Evolutionary conservation across 2,888 invertebrate species (phyloP), one percentile per base, ranked within the genome.

Genomic region (Fragum sueziense): DNA sequence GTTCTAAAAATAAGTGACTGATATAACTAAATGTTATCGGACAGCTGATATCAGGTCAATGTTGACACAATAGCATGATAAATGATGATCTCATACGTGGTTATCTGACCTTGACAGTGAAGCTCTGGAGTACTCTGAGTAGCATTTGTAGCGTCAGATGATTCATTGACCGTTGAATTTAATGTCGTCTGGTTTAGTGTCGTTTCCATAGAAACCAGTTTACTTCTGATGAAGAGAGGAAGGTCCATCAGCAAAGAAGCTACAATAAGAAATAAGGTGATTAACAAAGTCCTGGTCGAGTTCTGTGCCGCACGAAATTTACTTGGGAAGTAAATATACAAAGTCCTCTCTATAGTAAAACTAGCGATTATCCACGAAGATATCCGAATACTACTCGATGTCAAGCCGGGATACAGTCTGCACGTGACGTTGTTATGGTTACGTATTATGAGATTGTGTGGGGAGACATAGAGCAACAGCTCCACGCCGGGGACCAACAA

Each of bases 351-450:
- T 31, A 61, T 61, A 3, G 61, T 61, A 61, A 61, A 61, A n/a
- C 33, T 61, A 0, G 61, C 27, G n/a, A 61, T 61, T 2, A 61
- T 33, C 61, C 61, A 61, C 9, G 61, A 61, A 7, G 61, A 61
- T 17, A 61, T 20, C 11, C 61, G 61, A 3, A 61, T 33, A 7
- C 33, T 61, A 33, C 61, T 61, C 7, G 61, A 61, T 20, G 61
- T 61, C 61, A 61, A 33, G 33, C 61, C 61, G 31, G 61, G 61
- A 33, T 61, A 61, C 31, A 61, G n/a, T 33, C 33, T 61, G n/a
- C 61, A 61, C 20, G 61, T 33, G n/a, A 61, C 1, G 14, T 29
- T 57, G 9, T 25, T 29, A 7, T 29, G 27, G 29, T 57, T 57
- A 27, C 57, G 57, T 27, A 57, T 14, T 29, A 57, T 57, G 57